Percentiles rank a stretch among this genome's conserved stretches.
Evolutionary conservation across 2,888 invertebrate species (phyloP).

Genomic region (Limnephilus marmoratus): DNA sequence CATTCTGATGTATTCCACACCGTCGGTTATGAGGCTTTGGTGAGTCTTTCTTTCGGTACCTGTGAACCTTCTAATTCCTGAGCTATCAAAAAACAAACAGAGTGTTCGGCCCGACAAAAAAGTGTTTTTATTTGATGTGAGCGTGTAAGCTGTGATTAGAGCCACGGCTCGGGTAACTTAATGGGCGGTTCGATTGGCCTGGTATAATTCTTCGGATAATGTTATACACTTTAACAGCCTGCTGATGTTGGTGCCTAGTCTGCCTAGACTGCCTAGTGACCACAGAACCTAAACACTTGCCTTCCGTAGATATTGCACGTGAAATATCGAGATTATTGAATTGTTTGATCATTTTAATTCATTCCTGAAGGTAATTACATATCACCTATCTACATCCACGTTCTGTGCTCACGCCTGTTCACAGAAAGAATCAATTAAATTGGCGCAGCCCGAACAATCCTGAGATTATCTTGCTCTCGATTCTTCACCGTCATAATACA

Average conservation of each 20-base stretch:
- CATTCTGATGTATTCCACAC: neutral
- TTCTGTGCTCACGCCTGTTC: neutral
- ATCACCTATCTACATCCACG: neutral
- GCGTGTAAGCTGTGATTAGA: slow-evolving; percentile 46
- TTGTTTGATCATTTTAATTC: neutral
- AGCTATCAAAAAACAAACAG: slow-evolving; percentile 60
- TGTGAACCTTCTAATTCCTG: slow-evolving; percentile 52
- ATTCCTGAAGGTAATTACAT: neutral
- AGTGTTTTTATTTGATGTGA: slow-evolving; percentile 46
- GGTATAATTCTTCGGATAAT: slow-evolving; percentile 44
- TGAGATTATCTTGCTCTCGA: no score
- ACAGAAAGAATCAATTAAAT: no score
- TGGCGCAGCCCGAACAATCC: no score
- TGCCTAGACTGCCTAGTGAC: neutral
- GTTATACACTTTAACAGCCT: slow-evolving; percentile 22
- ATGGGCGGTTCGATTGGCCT: slow-evolving; percentile 38
- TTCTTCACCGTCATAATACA: no score
- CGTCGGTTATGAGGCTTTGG: neutral
- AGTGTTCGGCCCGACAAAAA: slow-evolving; percentile 47
- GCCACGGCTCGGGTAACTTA: slow-evolving; percentile 36
- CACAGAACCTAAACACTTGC: neutral
- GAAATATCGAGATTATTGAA: neutral
- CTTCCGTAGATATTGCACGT: neutral
- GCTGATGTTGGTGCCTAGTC: neutral
- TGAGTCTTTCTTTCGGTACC: slow-evolving; percentile 8